A percentile compares a stretch with the other conserved stretches of the same genome.
These are phyloP conservation scores for Embidobia sp. DNA, from an alignment of 2,888 invertebrate species.

Conservation along the genomic window DNA sequence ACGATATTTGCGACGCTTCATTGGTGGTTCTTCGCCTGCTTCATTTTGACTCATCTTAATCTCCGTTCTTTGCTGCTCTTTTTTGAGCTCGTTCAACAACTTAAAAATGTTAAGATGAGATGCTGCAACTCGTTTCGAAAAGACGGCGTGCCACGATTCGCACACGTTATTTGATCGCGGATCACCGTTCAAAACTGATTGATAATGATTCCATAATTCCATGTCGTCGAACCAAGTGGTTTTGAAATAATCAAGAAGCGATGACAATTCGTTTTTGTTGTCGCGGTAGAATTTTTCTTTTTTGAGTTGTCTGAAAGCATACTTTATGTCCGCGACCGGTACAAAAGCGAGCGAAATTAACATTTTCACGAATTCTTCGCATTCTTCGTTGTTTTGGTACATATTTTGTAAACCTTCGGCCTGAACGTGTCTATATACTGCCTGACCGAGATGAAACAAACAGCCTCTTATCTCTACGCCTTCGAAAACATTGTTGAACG, in stretches of 20 bases:
- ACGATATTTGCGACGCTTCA: neutral
- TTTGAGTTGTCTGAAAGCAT: neutral
- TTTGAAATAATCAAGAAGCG: neutral
- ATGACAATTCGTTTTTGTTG: neutral
- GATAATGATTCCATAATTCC: slow-evolving; percentile 6
- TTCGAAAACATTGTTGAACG: neutral
- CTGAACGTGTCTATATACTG: slow-evolving; percentile 11
- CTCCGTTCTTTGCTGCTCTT: neutral
- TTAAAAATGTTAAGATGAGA: neutral
- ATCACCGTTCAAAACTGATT: slow-evolving; percentile 3
- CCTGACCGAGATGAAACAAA: slow-evolving; percentile 22
- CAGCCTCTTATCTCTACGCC: slow-evolving; percentile 6
- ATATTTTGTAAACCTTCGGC: neutral
- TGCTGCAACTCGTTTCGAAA: neutral
- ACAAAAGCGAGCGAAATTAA: neutral
- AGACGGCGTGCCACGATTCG: slow-evolving; percentile 18
- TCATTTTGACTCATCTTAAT: neutral
- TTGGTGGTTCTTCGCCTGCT: neutral
- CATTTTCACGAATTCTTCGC: slow-evolving; percentile 7
- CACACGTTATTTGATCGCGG: slow-evolving; percentile 13
- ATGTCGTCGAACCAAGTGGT: neutral
- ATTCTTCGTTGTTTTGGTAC: neutral
- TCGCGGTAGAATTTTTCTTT: neutral
- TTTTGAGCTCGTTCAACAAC: neutral
- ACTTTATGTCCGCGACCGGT: neutral